Percentiles rank a stretch among this genome's conserved stretches.
Evolutionary conservation across 2,888 invertebrate genomes (phyloP).

Genomic region (Scaptodrosophila latifasciaeformis): DNA sequence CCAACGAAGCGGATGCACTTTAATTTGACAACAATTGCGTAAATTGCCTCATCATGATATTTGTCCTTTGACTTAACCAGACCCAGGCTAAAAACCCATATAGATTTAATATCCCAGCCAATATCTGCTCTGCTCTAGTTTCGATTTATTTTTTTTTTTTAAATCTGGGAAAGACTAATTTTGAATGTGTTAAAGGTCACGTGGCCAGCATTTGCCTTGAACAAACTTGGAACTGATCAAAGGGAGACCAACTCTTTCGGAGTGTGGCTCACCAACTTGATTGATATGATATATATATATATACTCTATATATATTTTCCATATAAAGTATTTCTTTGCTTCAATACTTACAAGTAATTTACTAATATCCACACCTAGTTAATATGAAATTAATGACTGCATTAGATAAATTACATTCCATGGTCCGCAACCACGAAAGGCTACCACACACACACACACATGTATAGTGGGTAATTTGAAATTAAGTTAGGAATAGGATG

Average conservation of each 20-base stretch:
- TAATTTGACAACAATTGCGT: conserved; percentile 72
- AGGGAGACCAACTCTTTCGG: no score
- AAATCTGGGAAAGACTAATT: conserved; percentile 61
- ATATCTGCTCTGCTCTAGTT: conserved; percentile 7
- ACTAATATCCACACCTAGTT: conserved; percentile 75
- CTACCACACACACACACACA: no score
- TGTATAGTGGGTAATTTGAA: no score
- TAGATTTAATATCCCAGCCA: no score
- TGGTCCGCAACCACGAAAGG: not conserved
- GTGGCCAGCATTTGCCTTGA: conserved; percentile 69
- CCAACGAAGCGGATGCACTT: conserved; percentile 73
- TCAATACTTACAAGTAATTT: no score
- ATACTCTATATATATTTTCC: no score
- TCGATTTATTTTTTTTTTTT: conserved; percentile 37
- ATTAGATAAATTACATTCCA: conserved; percentile 72
- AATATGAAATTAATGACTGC: conserved; percentile 77
- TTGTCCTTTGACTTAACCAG: conserved; percentile 49
- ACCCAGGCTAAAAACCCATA: conserved; percentile 13
- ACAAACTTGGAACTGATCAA: no score
- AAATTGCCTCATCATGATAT: conserved; percentile 62
- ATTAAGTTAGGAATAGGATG: not conserved
- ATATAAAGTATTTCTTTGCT: no score
- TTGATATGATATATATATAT: no score
- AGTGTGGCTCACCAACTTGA: no score
- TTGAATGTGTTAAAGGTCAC: conserved; percentile 74